Conservation (phyloP, 2,888 invertebrate genomes). For the Lithophane leautieri region DNA sequence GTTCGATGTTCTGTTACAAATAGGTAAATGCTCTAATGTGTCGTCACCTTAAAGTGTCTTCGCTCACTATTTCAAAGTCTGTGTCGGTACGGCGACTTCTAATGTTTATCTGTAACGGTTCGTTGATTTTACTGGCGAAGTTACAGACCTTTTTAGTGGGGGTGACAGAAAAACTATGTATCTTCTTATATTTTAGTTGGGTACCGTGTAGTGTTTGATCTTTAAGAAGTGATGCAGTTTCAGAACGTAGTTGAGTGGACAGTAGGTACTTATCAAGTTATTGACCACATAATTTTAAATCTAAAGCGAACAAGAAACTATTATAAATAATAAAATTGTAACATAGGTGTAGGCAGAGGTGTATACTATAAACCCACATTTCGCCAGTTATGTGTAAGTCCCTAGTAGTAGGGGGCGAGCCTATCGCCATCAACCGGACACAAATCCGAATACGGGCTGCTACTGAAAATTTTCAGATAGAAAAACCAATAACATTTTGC, state of each 20-base stretch:
- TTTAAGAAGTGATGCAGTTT: conserved; percentile 32
- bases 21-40: conserved; percentile 5
- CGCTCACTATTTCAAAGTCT: conserved; percentile 61
- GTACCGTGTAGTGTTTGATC: conserved; percentile 64
- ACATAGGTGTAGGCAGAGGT: no score
- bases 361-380: no score
- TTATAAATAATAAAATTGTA: neutral
- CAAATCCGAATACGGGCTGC: no score
- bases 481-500: no score
- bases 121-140: conserved; percentile 86
- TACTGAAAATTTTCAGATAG: no score
- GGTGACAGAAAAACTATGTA: conserved; percentile 74
- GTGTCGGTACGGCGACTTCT: conserved; percentile 77
- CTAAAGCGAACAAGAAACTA: no score
- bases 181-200: conserved; percentile 65
- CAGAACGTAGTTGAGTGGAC: neutral
- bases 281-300: neutral
- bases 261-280: neutral
- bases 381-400: no score
- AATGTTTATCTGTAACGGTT: conserved; percentile 86
- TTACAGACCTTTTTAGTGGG: conserved; percentile 78
- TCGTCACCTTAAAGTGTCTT: conserved; percentile 40
- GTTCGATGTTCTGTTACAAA: neutral
- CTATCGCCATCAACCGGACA: no score
- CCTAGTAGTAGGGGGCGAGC: no score